Percentiles rank a stretch among this genome's conserved stretches.
Conservation (phyloP, 92 coral and sea anemone species). For the Porites cylindrica region DNA sequence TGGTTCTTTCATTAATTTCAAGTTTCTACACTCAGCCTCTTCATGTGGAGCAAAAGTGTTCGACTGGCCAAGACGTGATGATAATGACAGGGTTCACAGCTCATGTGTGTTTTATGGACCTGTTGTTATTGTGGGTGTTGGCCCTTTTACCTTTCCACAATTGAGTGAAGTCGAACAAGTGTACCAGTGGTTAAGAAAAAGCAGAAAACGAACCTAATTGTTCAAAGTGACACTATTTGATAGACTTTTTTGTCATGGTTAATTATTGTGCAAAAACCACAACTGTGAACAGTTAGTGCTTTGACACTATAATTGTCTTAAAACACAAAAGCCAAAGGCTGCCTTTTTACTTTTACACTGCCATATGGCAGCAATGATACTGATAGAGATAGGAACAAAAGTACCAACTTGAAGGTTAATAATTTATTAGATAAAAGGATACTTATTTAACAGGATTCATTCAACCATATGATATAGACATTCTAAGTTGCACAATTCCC, state of each 20-base stretch:
- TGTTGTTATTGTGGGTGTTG: conserved; percentile 49
- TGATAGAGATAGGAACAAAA: background rate
- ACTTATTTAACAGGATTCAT: conserved; percentile 20
- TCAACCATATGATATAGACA: conserved; percentile 9
- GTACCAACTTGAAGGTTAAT: conserved; percentile 10
- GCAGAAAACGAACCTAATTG: conserved; percentile 34
- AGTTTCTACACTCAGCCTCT: conserved; percentile 50
- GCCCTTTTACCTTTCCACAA: conserved; percentile 68
- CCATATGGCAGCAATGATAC: conserved; percentile 2
- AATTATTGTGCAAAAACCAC: conserved; percentile 24
- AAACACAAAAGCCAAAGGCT: conserved; percentile 14
- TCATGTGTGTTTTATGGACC: conserved; percentile 70
- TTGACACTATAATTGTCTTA: conserved; percentile 2
- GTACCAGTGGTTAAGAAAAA: conserved; percentile 49
- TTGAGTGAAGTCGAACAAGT: conserved; percentile 60
- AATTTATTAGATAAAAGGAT: background rate
- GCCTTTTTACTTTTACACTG: background rate
- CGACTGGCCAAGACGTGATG: conserved; percentile 59
- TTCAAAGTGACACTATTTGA: conserved; percentile 34
- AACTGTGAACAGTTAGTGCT: conserved; percentile 15
- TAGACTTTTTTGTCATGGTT: conserved; percentile 29
- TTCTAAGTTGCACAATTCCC: conserved; percentile 16
- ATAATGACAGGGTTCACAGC: conserved; percentile 31
- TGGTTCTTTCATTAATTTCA: conserved; percentile 31
- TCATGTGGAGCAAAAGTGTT: conserved; percentile 42